Base-by-base conservation (phyloP, 2,113 vertebrate species). In the Antechinus flavipes region DNA sequence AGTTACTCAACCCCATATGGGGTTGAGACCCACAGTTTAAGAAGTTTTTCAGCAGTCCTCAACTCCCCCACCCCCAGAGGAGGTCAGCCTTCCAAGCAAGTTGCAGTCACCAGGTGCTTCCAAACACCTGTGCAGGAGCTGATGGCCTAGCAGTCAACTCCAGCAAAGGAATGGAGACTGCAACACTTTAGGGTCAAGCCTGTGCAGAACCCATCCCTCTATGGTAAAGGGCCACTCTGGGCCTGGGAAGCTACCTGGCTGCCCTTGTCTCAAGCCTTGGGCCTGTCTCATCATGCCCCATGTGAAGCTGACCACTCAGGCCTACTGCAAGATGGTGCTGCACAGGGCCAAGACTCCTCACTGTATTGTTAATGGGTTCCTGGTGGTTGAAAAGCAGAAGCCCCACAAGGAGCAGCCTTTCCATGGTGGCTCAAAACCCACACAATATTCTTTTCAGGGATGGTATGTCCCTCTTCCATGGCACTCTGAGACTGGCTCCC, bases 241-340 rank as follows among this genome's bases (percentile, higher is more conserved):
- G 16, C 30, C 11, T 61, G 47, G 93, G 49, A 0, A 2, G 56
- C 55, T 42, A 12, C 8, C 58, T 92, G 2, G 95, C 55, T 0
- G 91, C 61, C 55, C 56, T 26, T 25, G 52, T 76, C 54, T 46
- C 47, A 94, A 35, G 46, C 76, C 84, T 49, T 0, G 52, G 49
- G 35, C 89, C 90, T 54, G 96, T 30, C 96, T 93, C 97, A 95
- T 91, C 91, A 99, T 99, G 98, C 99, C 99, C 98, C 98, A 98
- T 8, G 98, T 99, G 96, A 99, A 99, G 96, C 97, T 99, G 96
- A 99, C 99, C 25, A 99, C 99, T 0, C 99, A 99, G 97, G 99
- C 99, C 2, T 99, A 99, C 97, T 99, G 99, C 97, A 99, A 99
- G 96, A 99, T 99, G 99, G 98, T 99, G 89, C 98, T 99, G 68